Evolutionary conservation across 2,888 invertebrate species (phyloP).

Genomic region (Spilarctia lutea): DNA sequence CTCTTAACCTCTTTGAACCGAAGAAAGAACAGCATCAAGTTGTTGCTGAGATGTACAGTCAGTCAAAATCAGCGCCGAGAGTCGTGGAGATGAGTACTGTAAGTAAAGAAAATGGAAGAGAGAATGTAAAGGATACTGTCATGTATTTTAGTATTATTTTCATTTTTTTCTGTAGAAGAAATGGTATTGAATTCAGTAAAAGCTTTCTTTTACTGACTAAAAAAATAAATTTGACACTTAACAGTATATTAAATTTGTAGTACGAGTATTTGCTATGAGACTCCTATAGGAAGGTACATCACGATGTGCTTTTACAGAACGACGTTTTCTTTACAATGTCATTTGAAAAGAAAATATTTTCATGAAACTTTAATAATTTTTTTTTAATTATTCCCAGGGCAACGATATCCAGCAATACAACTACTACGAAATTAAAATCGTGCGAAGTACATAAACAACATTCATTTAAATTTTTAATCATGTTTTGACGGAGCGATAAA

Average conservation of each 20-base stretch:
- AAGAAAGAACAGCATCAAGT: conserved; percentile 56
- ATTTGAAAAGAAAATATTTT: no score
- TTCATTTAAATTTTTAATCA: neutral
- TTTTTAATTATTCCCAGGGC: no score
- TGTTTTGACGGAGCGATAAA: neutral
- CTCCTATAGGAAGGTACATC: no score
- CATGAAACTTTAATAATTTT: no score
- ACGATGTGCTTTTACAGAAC: no score
- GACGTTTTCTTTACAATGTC: no score
- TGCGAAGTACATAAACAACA: no score
- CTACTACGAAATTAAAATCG: neutral
- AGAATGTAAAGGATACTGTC: neutral
- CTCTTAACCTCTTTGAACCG: conserved; percentile 58
- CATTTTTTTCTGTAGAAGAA: neutral
- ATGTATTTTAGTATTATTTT: neutral
- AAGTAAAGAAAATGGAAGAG: conserved; percentile 49
- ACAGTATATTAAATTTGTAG: no score
- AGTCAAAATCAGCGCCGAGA: conserved; percentile 58
- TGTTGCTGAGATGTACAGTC: conserved; percentile 72
- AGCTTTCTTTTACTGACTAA: neutral
- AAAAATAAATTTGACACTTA: no score
- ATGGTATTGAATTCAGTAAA: conserved; percentile 4
- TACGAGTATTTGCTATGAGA: no score
- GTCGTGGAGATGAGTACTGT: conserved; percentile 57
- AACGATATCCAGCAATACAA: neutral